phyloP scores from a whole-genome alignment of 2,113 vertebrate genomes.

The Camelus dromedarius region DNA sequence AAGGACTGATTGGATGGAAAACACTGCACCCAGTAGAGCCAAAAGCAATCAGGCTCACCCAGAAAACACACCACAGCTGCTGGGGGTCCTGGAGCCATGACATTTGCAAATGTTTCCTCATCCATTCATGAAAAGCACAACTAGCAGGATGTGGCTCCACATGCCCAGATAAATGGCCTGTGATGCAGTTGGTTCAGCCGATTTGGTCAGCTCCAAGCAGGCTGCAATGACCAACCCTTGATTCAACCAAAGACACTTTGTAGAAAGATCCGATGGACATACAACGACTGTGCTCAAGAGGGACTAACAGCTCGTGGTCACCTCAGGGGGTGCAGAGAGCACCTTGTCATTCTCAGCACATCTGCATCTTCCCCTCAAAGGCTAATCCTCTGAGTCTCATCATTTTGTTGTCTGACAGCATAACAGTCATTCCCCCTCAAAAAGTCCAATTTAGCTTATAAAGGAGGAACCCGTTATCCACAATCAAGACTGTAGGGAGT shows the following conservation, averaged over 20 bases:
- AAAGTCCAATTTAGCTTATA: constrained; percentile 57
- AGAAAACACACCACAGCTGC: constrained; percentile 72
- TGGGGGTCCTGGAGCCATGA: constrained; percentile 43
- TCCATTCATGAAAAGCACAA: constrained; percentile 64
- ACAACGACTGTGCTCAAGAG: background rate
- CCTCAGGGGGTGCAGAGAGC: background rate
- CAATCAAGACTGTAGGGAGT: constrained; percentile 45
- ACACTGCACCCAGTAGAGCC: constrained; percentile 64
- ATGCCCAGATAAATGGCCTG: background rate
- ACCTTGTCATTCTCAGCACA: background rate
- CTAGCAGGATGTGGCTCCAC: constrained; percentile 5
- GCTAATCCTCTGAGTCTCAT: background rate
- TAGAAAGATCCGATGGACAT: background rate
- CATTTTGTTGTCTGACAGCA: background rate
- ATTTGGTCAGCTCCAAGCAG: background rate
- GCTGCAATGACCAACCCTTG: background rate
- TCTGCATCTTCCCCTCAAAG: background rate
- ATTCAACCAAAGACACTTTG: background rate
- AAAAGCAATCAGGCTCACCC: constrained; percentile 78
- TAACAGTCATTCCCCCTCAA: background rate
- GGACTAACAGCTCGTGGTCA: background rate
- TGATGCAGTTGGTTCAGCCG: background rate
- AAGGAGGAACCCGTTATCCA: constrained; percentile 25
- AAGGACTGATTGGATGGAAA: constrained; percentile 76
- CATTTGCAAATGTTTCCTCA: constrained; percentile 60